Evolutionary conservation across 2,888 invertebrate genomes (phyloP).

Genomic region (Metalampra italica): DNA sequence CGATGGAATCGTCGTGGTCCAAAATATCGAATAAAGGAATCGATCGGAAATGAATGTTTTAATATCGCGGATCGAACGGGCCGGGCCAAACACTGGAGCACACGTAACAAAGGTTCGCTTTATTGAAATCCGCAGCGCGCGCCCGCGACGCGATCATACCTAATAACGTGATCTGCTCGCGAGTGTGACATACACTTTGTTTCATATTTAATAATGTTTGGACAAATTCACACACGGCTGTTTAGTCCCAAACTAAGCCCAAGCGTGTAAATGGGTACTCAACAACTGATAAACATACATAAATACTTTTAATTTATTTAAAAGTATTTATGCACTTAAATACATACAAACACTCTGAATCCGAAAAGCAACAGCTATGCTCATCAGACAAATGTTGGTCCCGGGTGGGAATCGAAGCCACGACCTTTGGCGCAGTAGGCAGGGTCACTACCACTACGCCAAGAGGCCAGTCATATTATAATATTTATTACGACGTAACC

Average conservation of each 20-base stretch:
- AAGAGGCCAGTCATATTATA: background rate
- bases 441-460: too few species aligned
- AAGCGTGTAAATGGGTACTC: too few species aligned
- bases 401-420: too few species aligned
- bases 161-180: slow-evolving; percentile 53
- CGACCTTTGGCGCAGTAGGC: too few species aligned
- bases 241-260: too few species aligned
- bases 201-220: too few species aligned
- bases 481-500: too few species aligned
- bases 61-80: slow-evolving; percentile 48
- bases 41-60: slow-evolving; percentile 68
- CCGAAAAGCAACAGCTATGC: background rate
- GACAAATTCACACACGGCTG: too few species aligned
- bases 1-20: too few species aligned
- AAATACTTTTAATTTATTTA: background rate
- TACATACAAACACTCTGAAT: background rate
- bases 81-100: slow-evolving; percentile 61
- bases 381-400: too few species aligned
- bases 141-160: slow-evolving; percentile 49
- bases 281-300: too few species aligned
- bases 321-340: background rate
- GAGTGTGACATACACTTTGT: slow-evolving; percentile 19
- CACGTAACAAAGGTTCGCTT: slow-evolving; percentile 70
- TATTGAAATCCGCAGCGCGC: slow-evolving; percentile 70
- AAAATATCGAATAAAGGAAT: slow-evolving; percentile 30